These are phyloP conservation scores for Gymnobelideus leadbeateri DNA, from an alignment of 2,113 vertebrate genomes.

Conservation along the genomic window DNA sequence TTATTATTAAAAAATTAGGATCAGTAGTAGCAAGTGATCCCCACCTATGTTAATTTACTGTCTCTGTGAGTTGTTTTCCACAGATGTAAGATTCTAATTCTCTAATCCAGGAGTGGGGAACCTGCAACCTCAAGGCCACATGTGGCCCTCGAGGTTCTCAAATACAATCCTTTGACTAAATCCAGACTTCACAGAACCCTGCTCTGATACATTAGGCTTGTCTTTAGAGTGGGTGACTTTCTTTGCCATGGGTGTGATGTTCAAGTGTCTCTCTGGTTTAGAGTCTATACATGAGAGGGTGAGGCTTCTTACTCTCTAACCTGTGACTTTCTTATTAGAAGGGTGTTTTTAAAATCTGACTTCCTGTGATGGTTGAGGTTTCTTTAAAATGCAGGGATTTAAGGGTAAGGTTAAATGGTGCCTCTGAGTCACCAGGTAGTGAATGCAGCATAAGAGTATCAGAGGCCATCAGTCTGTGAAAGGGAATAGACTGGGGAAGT, in stretches of 20 bases:
- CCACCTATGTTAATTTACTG: constrained; percentile 1
- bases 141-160: too few relatives aligned
- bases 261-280: constrained; percentile 26
- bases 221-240: neutral
- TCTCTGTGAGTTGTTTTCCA: constrained; percentile 26
- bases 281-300: neutral
- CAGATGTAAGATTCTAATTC: neutral
- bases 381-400: constrained; percentile 69
- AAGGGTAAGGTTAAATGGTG: constrained; percentile 67
- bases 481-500: neutral
- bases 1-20: constrained; percentile 42
- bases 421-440: constrained; percentile 69
- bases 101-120: too few relatives aligned
- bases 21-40: neutral
- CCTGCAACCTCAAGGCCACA: too few relatives aligned
- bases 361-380: constrained; percentile 47
- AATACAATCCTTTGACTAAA: too few relatives aligned
- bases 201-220: neutral
- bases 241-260: constrained; percentile 20
- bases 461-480: constrained; percentile 34
- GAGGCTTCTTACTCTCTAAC: neutral
- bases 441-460: constrained; percentile 34
- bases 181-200: too few relatives aligned
- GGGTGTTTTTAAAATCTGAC: neutral
- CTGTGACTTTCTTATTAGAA: constrained; percentile 51